Evolutionary conservation across 2,888 invertebrate genomes (phyloP).

Genomic region (Chalcis sispes): DNA sequence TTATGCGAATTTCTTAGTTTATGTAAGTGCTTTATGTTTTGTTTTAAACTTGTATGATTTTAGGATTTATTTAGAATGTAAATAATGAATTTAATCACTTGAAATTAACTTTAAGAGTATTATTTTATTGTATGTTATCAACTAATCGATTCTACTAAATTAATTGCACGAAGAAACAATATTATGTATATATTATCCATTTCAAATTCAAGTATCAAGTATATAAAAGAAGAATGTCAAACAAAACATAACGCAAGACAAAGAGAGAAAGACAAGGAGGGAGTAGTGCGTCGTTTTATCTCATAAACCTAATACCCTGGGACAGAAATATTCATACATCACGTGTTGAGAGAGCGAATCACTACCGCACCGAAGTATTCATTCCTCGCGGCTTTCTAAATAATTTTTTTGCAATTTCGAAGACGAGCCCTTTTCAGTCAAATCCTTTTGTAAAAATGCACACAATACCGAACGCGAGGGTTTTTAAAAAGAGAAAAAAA

Average conservation of each 20-base stretch:
- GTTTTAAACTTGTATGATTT: too few relatives aligned
- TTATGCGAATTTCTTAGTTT: too few relatives aligned
- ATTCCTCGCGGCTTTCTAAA: constrained; percentile 1
- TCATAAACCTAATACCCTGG: constrained; percentile 18
- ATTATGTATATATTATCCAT: too few relatives aligned
- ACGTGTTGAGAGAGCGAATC: neutral
- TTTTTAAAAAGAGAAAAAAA: constrained; percentile 1
- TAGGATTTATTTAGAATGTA: too few relatives aligned
- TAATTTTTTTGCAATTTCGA: constrained; percentile 38
- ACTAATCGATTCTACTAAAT: too few relatives aligned
- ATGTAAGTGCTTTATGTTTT: too few relatives aligned
- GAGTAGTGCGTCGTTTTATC: neutral
- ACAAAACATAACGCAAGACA: neutral
- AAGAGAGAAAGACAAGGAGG: neutral
- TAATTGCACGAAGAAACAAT: too few relatives aligned
- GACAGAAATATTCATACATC: neutral
- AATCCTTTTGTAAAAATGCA: constrained; percentile 26
- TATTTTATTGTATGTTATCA: too few relatives aligned
- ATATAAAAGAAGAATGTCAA: too few relatives aligned
- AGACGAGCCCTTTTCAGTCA: constrained; percentile 26
- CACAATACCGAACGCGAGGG: constrained; percentile 16
- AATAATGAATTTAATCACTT: too few relatives aligned
- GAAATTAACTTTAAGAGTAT: too few relatives aligned
- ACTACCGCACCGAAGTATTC: neutral
- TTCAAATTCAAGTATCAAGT: too few relatives aligned